Conservation (phyloP, 1,140 invertebrate species). For the Mylabris phalerata region DNA sequence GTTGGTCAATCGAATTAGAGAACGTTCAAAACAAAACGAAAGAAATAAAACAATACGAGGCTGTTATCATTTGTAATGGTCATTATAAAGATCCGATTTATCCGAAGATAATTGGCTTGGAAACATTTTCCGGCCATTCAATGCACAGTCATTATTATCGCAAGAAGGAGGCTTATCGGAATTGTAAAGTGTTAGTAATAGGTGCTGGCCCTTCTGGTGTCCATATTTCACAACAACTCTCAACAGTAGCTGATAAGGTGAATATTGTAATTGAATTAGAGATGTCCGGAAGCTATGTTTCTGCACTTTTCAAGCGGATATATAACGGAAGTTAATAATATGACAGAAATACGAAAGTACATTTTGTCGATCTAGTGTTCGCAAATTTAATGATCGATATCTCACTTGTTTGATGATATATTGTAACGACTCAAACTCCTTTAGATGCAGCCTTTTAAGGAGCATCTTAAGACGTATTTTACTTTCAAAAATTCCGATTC, state of each 20-base stretch:
- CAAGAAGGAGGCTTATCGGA: conserved; percentile 47
- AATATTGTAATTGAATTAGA: not conserved
- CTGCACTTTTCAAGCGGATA: too few relatives aligned
- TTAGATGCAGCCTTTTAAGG: too few relatives aligned
- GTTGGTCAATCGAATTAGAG: conserved; percentile 42
- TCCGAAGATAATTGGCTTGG: conserved; percentile 50
- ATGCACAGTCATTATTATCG: conserved; percentile 67
- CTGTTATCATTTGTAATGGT: conserved; percentile 60
- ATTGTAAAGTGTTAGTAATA: conserved; percentile 56
- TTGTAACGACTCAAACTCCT: too few relatives aligned
- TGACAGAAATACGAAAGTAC: too few relatives aligned
- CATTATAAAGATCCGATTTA: conserved; percentile 58
- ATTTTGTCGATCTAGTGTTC: too few relatives aligned
- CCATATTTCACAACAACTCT: conserved; percentile 50
- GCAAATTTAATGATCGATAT: too few relatives aligned
- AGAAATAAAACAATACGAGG: conserved; percentile 46
- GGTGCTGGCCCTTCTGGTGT: conserved; percentile 62
- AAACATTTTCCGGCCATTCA: conserved; percentile 50
- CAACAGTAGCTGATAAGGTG: conserved; percentile 8
- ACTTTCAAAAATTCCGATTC: too few relatives aligned
- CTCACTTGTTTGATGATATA: too few relatives aligned
- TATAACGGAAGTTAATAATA: too few relatives aligned
- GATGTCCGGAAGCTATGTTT: not conserved
- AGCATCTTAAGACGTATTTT: too few relatives aligned
- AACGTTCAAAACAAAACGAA: conserved; percentile 40